Conservation (phyloP, 35 echinoderm and acorn worm species). For the Patiria miniata region DNA sequence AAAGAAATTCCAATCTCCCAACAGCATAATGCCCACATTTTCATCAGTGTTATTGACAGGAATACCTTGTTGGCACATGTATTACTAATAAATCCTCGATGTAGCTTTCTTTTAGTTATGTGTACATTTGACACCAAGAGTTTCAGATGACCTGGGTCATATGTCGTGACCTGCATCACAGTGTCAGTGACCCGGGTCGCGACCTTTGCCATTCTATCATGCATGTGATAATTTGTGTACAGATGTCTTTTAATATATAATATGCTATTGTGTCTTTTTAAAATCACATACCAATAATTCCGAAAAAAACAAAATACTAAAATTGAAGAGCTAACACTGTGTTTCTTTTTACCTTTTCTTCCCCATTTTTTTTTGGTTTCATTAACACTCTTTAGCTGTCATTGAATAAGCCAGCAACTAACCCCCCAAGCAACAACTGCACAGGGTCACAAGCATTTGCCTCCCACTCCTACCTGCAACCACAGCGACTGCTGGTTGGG, state of each 20-base stretch:
- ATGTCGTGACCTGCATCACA: neutral
- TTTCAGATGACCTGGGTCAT: neutral
- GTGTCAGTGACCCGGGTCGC: neutral
- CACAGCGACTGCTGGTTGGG: constrained; percentile 4
- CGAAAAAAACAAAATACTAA: neutral
- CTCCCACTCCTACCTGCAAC: neutral
- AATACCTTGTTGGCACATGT: constrained; percentile 17
- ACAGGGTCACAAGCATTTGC: neutral
- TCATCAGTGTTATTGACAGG: constrained; percentile 15
- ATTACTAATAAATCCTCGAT: constrained; percentile 22
- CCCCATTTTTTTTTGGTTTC: constrained; percentile 12
- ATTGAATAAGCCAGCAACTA: constrained; percentile 27
- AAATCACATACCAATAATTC: neutral
- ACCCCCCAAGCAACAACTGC: constrained; percentile 5
- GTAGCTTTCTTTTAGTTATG: neutral
- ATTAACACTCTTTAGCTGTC: constrained; percentile 24
- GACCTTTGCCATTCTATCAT: constrained; percentile 22
- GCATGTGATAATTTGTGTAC: constrained; percentile 33
- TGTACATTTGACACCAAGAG: neutral
- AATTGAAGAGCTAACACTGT: constrained; percentile 3
- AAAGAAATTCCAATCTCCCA: neutral
- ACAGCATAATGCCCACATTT: neutral
- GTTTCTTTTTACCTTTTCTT: constrained; percentile 19
- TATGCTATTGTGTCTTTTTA: constrained; percentile 23
- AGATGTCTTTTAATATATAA: neutral